Conservation (phyloP, 2,113 vertebrate genomes). For the Pholis gunnellus region DNA sequence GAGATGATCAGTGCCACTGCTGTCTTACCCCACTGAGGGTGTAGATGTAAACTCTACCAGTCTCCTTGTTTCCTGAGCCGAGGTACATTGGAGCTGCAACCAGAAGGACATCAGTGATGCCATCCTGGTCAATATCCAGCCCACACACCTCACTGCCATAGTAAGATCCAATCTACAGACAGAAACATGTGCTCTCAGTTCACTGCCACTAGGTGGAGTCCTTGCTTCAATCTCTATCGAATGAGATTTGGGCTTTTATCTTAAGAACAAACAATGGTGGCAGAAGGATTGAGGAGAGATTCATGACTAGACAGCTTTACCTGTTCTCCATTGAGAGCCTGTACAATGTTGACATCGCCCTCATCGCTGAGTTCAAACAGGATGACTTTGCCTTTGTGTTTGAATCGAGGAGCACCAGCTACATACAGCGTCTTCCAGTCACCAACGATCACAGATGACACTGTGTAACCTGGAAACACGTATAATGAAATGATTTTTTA, state of each 20-base stretch:
- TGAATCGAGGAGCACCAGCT: conserved; percentile 94
- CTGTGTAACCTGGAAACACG: conserved; percentile 89
- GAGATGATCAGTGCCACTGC: neutral
- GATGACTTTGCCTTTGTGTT: conserved; percentile 96
- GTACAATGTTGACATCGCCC: conserved; percentile 85
- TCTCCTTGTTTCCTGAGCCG: conserved; percentile 92
- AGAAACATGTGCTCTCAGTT: conserved; percentile 24
- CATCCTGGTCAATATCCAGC: conserved; percentile 90
- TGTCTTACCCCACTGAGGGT: conserved; percentile 87
- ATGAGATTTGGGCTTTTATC: neutral
- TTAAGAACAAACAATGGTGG: neutral
- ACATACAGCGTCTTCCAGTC: conserved; percentile 86
- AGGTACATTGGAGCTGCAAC: conserved; percentile 95
- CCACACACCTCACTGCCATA: conserved; percentile 94
- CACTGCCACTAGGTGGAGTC: conserved; percentile 61
- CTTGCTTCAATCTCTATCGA: conserved; percentile 1
- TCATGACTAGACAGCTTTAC: conserved; percentile 69
- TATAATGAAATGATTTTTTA: neutral
- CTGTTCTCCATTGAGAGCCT: conserved; percentile 93
- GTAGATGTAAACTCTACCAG: conserved; percentile 91
- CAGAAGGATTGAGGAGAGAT: neutral
- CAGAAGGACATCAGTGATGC: conserved; percentile 90
- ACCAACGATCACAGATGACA: conserved; percentile 89
- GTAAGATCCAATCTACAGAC: conserved; percentile 92
- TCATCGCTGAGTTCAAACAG: conserved; percentile 89